These are phyloP conservation scores for Trichonephila clavipes DNA, from an alignment of 1,140 invertebrate genomes.

Conservation along the genomic window DNA sequence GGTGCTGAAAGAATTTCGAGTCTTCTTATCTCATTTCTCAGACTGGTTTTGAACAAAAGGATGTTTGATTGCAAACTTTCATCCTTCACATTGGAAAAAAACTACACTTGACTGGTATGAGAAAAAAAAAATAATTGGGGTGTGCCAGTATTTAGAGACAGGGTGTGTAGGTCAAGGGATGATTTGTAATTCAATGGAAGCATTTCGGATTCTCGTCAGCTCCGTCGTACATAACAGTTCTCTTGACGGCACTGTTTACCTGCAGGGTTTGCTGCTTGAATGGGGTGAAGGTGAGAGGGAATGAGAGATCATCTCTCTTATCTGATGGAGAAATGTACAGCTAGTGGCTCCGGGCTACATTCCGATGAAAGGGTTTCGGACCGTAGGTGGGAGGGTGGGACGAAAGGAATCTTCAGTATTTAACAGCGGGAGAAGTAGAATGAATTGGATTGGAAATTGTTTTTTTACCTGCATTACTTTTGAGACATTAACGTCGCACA, in stretches of 20 bases:
- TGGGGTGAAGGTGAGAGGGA: conserved; percentile 7
- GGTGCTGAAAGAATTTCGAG: too few relatives aligned
- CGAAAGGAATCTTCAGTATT: too few relatives aligned
- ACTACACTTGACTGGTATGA: not conserved
- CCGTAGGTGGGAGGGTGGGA: not conserved
- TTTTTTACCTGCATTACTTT: too few relatives aligned
- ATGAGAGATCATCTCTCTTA: not conserved
- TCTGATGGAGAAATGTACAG: not conserved
- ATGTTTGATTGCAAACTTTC: not conserved
- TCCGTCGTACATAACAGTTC: not conserved
- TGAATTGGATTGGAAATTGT: too few relatives aligned
- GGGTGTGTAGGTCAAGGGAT: not conserved
- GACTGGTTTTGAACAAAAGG: not conserved
- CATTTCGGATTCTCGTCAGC: not conserved
- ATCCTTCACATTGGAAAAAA: not conserved
- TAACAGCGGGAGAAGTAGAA: too few relatives aligned
- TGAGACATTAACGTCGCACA: too few relatives aligned
- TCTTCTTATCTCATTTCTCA: too few relatives aligned
- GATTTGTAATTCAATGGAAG: conserved; percentile 22
- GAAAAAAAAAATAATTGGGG: not conserved
- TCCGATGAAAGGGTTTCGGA: conserved; percentile 5
- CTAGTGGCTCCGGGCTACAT: not conserved
- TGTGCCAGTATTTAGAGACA: not conserved
- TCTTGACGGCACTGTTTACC: not conserved
- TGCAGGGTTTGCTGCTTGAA: not conserved